phyloP scores from a whole-genome alignment of 2,113 vertebrate species.

The Stigmatopora argus region DNA sequence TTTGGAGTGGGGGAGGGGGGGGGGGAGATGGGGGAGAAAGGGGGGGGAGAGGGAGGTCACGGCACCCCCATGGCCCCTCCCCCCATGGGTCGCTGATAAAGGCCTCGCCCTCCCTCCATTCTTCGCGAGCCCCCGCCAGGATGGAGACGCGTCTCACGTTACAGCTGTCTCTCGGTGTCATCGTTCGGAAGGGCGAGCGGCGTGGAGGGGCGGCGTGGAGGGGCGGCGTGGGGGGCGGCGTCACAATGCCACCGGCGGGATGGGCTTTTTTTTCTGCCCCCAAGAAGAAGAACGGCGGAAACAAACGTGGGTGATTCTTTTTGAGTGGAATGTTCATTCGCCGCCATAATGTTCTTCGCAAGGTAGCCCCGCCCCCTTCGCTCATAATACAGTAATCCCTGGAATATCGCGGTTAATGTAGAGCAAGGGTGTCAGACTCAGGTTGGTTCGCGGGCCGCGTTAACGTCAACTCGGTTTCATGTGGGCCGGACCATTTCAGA shows the following conservation, averaged over 20 bases:
- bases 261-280: conserved; percentile 33
- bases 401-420: too few species aligned
- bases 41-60: conserved; percentile 66
- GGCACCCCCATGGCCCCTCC: conserved; percentile 28
- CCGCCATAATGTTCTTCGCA: conserved; percentile 30
- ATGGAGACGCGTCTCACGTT: conserved; percentile 69
- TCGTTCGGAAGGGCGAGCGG: conserved; percentile 58
- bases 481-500: too few species aligned
- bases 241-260: conserved; percentile 52
- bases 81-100: conserved; percentile 59
- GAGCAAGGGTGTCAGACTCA: too few species aligned
- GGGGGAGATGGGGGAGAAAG: conserved; percentile 37
- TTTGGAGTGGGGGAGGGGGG: conserved; percentile 46
- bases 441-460: too few species aligned
- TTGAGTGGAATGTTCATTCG: conserved; percentile 27
- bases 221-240: conserved; percentile 19
- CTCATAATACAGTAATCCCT: too few species aligned
- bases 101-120: conserved; percentile 57
- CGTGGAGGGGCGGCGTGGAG: conserved; percentile 34
- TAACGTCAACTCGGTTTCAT: too few species aligned
- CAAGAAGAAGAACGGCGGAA: conserved; percentile 45
- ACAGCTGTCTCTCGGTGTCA: conserved; percentile 74
- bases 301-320: conserved; percentile 30
- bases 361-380: too few species aligned
- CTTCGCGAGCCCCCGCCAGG: conserved; percentile 64